Evolutionary conservation across 30 jellyfish, hydroid and myxozoan species (phyloP), one percentile per base, ranked within the genome.

Genomic region (Hydractinia symbiolongicarpus): DNA sequence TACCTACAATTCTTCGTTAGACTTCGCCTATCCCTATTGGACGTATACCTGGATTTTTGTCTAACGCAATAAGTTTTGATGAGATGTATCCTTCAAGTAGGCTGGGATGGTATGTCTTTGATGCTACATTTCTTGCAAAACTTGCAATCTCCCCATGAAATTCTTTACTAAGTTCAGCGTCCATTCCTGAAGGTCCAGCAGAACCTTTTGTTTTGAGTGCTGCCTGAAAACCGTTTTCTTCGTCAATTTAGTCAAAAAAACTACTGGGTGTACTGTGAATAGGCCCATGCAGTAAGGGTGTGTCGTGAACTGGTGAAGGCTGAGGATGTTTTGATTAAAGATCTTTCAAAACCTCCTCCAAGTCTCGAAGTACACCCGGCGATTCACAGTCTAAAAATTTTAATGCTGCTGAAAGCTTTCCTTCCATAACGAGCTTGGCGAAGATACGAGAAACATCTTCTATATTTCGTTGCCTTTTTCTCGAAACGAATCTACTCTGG

Each of bases 31-130:
- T n/a, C n/a, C n/a, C n/a, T n/a, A n/a, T n/a, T n/a, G n/a, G n/a
- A n/a, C n/a, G n/a, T n/a, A n/a, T n/a, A n/a, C 68, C n/a, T n/a
- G n/a, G 68, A n/a, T 57, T 57, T 57, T 57, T 57, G 68, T 57
- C 68, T 10, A 57, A n/a, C 13, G 68, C 68, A 57, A 57, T 57
- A n/a, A 57, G 68, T 57, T n/a, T 10, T 10, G 68, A 57, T n/a
- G 68, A 57, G n/a, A 57, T n/a, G n/a, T 57, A 57, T 57, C 13
- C 68, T 9, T 57, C 68, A 57, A 9, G n/a, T 57, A 57, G n/a
- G n/a, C 68, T 57, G 68, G 68, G n/a, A n/a, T 57, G 68, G n/a
- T 57, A 57, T n/a, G 68, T 57, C n/a, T 10, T 57, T 57, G 68
- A 9, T 57, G 68, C 68, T 10, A n/a, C n/a, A n/a, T 57, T 57